Conservation (phyloP, 2,888 invertebrate genomes). For the Oligia fasciuncula region DNA sequence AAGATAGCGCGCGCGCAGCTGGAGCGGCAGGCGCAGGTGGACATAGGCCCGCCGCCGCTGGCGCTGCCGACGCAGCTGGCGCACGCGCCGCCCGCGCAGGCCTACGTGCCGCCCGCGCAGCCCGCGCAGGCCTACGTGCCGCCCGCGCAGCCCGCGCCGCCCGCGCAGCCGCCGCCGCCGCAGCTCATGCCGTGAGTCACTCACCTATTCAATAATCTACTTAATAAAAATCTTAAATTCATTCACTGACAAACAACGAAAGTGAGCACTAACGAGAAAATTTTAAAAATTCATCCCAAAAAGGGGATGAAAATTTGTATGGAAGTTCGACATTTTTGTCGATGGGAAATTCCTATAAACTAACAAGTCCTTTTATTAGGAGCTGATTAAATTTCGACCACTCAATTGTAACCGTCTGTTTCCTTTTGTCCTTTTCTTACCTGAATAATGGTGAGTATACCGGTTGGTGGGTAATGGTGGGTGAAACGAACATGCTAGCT, state of each 20-base stretch:
- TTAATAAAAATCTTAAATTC: not conserved
- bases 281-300: not conserved
- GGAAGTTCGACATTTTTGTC: not conserved
- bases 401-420: not conserved
- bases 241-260: not conserved
- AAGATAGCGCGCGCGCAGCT: conserved; percentile 85
- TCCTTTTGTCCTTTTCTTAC: not conserved
- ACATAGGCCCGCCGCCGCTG: conserved; percentile 55
- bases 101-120: not conserved
- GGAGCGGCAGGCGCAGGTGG: conserved; percentile 75
- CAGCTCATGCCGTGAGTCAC: not conserved
- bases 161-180: not conserved
- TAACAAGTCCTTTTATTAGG: not conserved
- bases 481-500: not conserved
- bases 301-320: not conserved
- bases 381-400: not conserved
- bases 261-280: not conserved
- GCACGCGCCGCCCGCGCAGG: not conserved
- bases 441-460: not conserved
- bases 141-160: not conserved
- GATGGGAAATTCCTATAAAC: not conserved
- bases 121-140: not conserved
- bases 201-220: not conserved
- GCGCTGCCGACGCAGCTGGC: conserved; percentile 59
- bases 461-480: too few relatives aligned